phyloP scores from a whole-genome alignment of 2,888 invertebrate species.

The Cyrtodaria siliqua region DNA sequence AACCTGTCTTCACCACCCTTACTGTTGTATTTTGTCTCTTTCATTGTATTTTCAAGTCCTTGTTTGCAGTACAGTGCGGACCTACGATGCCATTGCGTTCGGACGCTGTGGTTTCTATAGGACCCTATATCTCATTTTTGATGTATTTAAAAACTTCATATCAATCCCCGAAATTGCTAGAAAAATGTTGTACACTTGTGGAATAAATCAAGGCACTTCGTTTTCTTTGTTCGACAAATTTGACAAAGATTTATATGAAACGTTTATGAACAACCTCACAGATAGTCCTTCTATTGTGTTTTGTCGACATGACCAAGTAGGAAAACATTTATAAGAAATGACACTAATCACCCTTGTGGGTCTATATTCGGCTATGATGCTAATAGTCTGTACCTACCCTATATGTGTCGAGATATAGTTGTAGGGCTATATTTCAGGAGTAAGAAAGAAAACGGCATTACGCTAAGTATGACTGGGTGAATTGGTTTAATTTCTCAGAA shows the following conservation, averaged over 20 bases:
- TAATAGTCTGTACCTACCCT: neutral
- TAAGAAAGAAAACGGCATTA: neutral
- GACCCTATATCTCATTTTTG: no score
- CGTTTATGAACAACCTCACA: neutral
- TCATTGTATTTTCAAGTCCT: no score
- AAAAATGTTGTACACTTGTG: neutral
- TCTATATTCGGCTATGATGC: neutral
- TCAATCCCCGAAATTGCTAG: neutral
- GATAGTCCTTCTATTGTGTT: neutral
- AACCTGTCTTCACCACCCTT: no score
- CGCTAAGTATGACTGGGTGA: conserved; percentile 1
- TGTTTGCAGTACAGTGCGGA: no score
- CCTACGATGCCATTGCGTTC: no score
- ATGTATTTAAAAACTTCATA: neutral
- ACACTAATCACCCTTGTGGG: neutral
- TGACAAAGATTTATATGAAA: neutral
- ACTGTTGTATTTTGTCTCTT: no score
- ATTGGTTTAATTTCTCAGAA: conserved; percentile 17
- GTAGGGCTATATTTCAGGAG: neutral
- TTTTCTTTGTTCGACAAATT: neutral
- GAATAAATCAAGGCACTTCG: neutral
- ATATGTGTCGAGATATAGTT: neutral
- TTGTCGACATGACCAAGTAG: neutral
- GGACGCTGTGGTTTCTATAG: no score
- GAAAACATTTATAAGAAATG: neutral